Evolutionary conservation across 2,113 vertebrate genomes (phyloP), one percentile per base, ranked within the genome.

Genomic region (Vireo altiloquus): DNA sequence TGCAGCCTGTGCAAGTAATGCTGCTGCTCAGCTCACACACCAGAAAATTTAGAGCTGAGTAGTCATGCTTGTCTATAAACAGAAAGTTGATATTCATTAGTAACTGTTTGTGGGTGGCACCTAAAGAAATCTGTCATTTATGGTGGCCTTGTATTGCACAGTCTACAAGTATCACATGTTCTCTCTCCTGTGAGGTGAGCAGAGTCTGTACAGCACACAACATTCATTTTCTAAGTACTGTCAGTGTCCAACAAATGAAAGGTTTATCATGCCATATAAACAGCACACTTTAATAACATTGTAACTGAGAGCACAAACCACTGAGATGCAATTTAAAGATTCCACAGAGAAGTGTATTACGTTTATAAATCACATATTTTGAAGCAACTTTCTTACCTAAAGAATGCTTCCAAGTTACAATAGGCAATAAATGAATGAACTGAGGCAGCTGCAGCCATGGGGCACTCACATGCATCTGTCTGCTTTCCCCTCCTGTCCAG

Each of bases 391-490:
- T 83, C 97, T 97, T 97, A 98, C 97, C 97, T 96, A 64, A 96
- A 87, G 86, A 94, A 95, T 46, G 75, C 81, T 95, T 97, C 97
- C 97, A 97, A 95, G 71, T 96, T 90, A 96, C 64, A 96, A 86
- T 6, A 89, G 96, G 97, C 68, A 96, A 82, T 61, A 94, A 91
- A 91, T 53, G 90, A 91, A 93, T 89, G 90, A 94, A 94, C 52
- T 63, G 96, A 92, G 78, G 92, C 94, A 97, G 92, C 87, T 97
- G 96, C 96, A 89, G 96, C 97, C 97, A 98, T 98, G 97, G 94
- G 87, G 89, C 95, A 95, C 83, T 96, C 96, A 96, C 87, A 93
- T 97, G 90, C 97, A 98, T 98, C 95, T 96, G 97, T 97, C 94
- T 92, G 96, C 83, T 92, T 96, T 97, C 87, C 93, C 91, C 89